A percentile compares a stretch with the other conserved stretches of the same genome.
Evolutionary conservation across 2,797 vertebrate genomes (phyloP).

Genomic region (Mycteria americana): DNA sequence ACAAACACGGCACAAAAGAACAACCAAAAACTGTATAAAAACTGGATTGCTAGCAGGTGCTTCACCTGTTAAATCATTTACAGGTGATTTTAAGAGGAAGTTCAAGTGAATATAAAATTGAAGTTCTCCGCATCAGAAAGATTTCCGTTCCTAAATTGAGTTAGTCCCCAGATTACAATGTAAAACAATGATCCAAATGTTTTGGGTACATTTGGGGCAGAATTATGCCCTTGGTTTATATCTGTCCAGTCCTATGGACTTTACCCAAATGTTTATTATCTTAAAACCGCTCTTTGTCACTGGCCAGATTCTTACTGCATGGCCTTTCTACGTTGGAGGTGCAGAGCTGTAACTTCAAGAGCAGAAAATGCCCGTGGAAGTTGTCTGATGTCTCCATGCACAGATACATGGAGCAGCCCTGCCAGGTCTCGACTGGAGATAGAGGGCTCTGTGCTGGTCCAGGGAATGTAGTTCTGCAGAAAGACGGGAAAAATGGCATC

Average conservation of each 20-base stretch:
- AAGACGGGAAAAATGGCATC: neutral
- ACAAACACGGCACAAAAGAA: neutral
- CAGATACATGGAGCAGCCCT: neutral
- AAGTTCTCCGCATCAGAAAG: neutral
- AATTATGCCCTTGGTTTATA: neutral
- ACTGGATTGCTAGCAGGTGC: neutral
- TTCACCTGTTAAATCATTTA: neutral
- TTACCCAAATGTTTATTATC: neutral
- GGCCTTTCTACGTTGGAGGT: neutral
- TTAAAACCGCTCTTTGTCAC: neutral
- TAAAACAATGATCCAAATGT: neutral
- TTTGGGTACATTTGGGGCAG: neutral
- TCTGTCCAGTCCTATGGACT: neutral
- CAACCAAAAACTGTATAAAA: neutral
- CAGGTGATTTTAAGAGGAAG: neutral
- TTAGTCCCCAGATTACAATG: neutral
- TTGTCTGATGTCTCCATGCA: neutral
- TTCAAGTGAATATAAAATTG: neutral
- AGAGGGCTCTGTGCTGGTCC: neutral
- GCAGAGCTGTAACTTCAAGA: neutral
- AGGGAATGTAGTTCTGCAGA: neutral
- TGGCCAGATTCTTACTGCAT: neutral
- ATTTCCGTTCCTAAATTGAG: neutral
- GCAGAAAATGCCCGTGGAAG: neutral
- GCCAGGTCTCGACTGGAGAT: neutral